phyloP scores from a whole-genome alignment of 2,113 vertebrate species.

The Pelusios castaneus region DNA sequence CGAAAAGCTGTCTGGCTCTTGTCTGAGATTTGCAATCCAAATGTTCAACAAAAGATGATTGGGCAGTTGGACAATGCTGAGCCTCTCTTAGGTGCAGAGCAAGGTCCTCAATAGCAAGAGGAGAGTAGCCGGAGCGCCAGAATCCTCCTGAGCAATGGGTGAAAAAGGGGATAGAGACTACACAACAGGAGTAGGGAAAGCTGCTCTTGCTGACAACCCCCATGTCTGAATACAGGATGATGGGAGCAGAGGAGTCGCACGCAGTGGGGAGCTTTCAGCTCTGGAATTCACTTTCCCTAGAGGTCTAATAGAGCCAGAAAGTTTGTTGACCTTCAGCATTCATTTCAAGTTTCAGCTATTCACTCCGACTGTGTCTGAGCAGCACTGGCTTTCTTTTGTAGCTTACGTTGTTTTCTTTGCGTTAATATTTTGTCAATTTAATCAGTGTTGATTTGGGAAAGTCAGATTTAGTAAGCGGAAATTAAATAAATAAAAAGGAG shows the following conservation, averaged over 20 bases:
- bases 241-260: not conserved
- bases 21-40: not conserved
- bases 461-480: not conserved
- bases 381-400: not conserved
- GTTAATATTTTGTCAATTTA: not conserved
- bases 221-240: rapidly evolving
- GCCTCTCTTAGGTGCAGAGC: not conserved
- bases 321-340: conserved; percentile 12
- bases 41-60: not conserved
- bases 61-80: not conserved
- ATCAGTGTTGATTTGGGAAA: not conserved
- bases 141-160: not conserved
- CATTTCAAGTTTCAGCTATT: conserved; percentile 29
- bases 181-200: not conserved
- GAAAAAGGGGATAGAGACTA: rapidly evolving
- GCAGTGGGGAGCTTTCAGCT: not conserved
- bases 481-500: too few relatives aligned
- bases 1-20: not conserved
- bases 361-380: rapidly evolving
- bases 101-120: not conserved
- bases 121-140: not conserved
- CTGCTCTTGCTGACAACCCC: not conserved
- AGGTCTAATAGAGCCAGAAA: not conserved
- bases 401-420: not conserved
- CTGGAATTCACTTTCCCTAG: not conserved